A percentile compares a stretch with the other conserved stretches of the same genome.
Conservation (phyloP, 2,888 invertebrate species). For the Willowsia nigromaculata region DNA sequence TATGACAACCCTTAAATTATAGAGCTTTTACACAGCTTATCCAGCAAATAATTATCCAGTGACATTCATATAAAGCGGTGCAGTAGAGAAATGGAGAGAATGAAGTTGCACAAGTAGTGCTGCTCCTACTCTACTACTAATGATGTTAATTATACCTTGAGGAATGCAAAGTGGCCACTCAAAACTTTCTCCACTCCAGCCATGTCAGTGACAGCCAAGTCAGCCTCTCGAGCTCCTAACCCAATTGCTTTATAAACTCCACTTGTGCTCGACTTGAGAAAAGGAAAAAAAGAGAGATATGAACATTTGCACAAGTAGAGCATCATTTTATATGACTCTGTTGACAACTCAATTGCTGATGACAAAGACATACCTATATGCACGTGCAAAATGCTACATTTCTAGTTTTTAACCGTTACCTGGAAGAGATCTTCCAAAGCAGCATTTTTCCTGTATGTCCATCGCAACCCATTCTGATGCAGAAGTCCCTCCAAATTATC, state of each 20-base stretch:
- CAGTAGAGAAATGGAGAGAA: background rate
- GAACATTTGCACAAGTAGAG: no score
- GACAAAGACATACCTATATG: no score
- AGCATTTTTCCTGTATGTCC: conserved; percentile 76
- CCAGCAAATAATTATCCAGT: background rate
- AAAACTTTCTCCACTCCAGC: conserved; percentile 74
- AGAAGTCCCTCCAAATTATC: conserved; percentile 76
- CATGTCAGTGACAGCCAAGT: conserved; percentile 70
- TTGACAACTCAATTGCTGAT: no score
- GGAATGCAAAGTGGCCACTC: conserved; percentile 74
- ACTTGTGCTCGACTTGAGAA: conserved; percentile 65
- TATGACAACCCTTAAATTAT: no score
- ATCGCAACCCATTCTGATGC: conserved; percentile 69
- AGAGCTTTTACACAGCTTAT: no score
- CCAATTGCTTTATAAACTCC: conserved; percentile 76
- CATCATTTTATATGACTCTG: no score
- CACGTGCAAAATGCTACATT: background rate
- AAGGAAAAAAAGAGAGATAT: background rate
- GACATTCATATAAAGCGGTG: background rate
- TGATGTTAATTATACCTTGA: conserved; percentile 70
- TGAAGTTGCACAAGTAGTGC: background rate
- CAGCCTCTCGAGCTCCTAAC: conserved; percentile 53
- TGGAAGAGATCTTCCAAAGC: conserved; percentile 75
- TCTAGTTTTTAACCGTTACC: background rate
- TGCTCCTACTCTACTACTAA: background rate